Percentiles rank a stretch among this genome's conserved stretches.
Conservation (phyloP, 1,140 invertebrate genomes). For the Ceratina australensis region DNA sequence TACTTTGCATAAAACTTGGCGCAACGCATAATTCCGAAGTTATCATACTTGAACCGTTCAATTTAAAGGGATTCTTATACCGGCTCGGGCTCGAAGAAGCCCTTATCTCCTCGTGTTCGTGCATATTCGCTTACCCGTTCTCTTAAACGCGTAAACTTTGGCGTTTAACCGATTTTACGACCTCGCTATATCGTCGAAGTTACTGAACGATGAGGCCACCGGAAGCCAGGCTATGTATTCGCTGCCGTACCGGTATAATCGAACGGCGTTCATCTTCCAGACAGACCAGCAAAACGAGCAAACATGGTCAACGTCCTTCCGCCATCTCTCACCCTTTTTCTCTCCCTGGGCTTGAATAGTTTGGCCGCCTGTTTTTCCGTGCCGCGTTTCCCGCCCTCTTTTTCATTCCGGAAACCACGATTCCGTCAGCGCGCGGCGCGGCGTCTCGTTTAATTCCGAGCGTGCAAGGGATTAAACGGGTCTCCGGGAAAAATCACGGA, state of each 20-base stretch:
- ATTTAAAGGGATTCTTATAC: too few relatives aligned
- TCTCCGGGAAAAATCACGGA: slow-evolving; percentile 42
- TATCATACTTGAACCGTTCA: too few relatives aligned
- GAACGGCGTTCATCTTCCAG: slow-evolving; percentile 63
- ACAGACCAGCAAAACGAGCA: slow-evolving; percentile 42
- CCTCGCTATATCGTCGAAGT: too few relatives aligned
- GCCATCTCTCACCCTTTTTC: not conserved
- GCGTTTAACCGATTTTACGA: too few relatives aligned
- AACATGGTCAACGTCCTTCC: not conserved
- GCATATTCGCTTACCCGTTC: too few relatives aligned
- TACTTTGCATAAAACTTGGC: too few relatives aligned
- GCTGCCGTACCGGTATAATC: slow-evolving; percentile 51
- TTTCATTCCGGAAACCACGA: slow-evolving; percentile 32
- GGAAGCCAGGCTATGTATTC: too few relatives aligned
- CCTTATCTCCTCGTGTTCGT: too few relatives aligned
- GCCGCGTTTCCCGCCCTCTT: slow-evolving; percentile 38
- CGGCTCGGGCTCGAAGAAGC: too few relatives aligned
- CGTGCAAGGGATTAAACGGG: slow-evolving; percentile 52
- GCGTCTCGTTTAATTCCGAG: slow-evolving; percentile 57
- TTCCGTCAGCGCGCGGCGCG: slow-evolving; percentile 28
- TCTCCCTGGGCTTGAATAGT: slow-evolving; percentile 12
- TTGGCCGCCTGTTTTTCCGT: slow-evolving; percentile 40
- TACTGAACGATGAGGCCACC: too few relatives aligned
- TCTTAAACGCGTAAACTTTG: too few relatives aligned
- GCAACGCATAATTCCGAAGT: too few relatives aligned